Base-by-base conservation (phyloP, 2,113 vertebrate genomes). In the Anarrhichthys ocellatus region DNA sequence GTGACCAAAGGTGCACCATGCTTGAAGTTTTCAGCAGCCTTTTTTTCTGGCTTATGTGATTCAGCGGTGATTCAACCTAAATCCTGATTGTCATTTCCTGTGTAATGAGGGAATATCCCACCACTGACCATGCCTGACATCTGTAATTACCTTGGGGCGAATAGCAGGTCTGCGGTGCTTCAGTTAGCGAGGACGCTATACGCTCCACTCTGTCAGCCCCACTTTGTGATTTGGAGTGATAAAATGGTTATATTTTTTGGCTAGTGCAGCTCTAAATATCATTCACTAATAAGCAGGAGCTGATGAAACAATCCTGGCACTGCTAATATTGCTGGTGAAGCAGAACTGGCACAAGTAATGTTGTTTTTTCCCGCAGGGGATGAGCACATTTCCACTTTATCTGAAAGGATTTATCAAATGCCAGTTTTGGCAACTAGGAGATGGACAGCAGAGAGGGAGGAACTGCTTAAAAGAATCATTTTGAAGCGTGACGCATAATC, bases 71-170 rank as follows among this genome's bases (percentile, higher is more conserved):
- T 77, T 75, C 73, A 69, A 81, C 77, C 62, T 42, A 36, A 81
- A 22, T 42, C 52, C 76, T 85, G 64, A 70, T 71, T 77, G 79
- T 87, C 80, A 76, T 76, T 87, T 83, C 52, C 77, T 20, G 11
- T 72, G 65, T 84, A 79, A 87, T 88, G 86, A 87, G 70, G 29
- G 84, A 52, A 73, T 77, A 74, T 80, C 34, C 77, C 81, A 66
- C 80, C 52, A 48, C 78, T 88, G 83, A 78, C 80, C 91, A 89
- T 82, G 84, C 81, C 85, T 88, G 90, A 83, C 81, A 79, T 70
- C 27, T 87, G 76, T 89, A 83, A 87, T 91, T 91, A 88, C 83
- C 76, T 50, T 78, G 48, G 66, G 40, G 65, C 66, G 78, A 82
- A 84, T 18, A 79, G 81, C 73, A 42, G 34, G 44, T 81, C 74